Percentiles rank a stretch among this genome's conserved stretches.
Evolutionary conservation across 2,797 vertebrate species (phyloP).

Genomic region (Galaxias olidus): DNA sequence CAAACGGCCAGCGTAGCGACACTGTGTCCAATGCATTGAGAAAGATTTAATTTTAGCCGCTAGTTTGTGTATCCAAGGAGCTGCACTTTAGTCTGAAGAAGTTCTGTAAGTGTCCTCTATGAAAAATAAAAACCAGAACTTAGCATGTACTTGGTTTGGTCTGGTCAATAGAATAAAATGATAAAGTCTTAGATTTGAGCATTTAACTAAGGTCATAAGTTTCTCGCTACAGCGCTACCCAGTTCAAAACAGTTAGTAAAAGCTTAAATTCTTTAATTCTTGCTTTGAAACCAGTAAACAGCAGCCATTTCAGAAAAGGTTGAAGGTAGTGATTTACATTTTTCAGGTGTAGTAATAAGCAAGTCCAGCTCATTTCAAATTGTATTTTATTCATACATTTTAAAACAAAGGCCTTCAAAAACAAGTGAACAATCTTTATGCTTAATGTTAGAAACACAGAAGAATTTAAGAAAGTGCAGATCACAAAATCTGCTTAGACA

Average conservation of each 20-base stretch:
- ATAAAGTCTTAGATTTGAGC: background rate
- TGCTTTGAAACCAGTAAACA: background rate
- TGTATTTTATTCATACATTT: no score
- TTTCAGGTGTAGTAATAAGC: no score
- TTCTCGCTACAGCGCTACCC: background rate
- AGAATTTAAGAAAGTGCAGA: no score
- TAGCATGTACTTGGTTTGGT: background rate
- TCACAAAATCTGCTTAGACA: no score
- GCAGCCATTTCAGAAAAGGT: background rate
- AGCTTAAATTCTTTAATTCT: background rate
- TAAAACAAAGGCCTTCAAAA: no score
- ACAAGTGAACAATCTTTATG: no score
- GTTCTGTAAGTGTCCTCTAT: background rate
- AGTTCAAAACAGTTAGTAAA: conserved; percentile 3
- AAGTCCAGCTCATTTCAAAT: no score
- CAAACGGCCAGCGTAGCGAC: conserved; percentile 3
- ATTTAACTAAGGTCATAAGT: conserved; percentile 6
- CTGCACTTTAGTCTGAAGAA: conserved; percentile 1
- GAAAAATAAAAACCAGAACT: background rate
- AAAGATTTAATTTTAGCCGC: background rate
- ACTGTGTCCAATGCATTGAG: conserved; percentile 7
- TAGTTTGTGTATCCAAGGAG: background rate
- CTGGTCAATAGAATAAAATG: conserved; percentile 1
- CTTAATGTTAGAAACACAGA: no score
- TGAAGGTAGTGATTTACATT: background rate